These are phyloP conservation scores for Dreissena polymorpha DNA, from an alignment of 1,140 invertebrate genomes.

Conservation along the genomic window DNA sequence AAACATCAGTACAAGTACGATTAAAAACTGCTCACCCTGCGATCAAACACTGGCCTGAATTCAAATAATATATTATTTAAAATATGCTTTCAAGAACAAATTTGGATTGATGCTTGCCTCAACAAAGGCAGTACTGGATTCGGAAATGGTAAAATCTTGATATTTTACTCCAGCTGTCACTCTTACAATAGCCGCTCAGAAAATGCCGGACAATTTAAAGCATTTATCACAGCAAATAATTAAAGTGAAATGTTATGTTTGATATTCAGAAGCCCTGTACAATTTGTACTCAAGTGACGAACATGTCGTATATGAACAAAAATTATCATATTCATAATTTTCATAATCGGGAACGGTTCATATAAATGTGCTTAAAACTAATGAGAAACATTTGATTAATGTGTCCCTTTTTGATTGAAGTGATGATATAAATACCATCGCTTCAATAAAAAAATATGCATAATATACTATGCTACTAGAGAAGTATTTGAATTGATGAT, in stretches of 20 bases:
- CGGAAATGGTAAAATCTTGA: conserved; percentile 46
- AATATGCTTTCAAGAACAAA: conserved; percentile 37
- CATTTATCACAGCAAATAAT: conserved; percentile 44
- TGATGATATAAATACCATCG: too few relatives aligned
- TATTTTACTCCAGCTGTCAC: conserved; percentile 54
- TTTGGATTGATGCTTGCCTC: conserved; percentile 29
- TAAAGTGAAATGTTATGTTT: conserved; percentile 45
- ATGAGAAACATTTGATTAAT: too few relatives aligned
- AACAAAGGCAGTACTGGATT: conserved; percentile 37
- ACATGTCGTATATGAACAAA: too few relatives aligned
- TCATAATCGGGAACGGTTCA: too few relatives aligned
- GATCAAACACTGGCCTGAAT: conserved; percentile 1
- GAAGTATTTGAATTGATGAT: too few relatives aligned
- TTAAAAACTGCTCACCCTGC: conserved; percentile 41
- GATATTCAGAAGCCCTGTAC: neutral
- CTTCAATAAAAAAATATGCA: too few relatives aligned
- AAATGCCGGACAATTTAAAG: conserved; percentile 43
- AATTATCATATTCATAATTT: too few relatives aligned
- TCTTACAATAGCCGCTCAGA: conserved; percentile 33
- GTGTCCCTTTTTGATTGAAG: too few relatives aligned
- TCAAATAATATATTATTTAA: conserved; percentile 20
- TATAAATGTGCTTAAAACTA: too few relatives aligned
- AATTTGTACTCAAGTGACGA: too few relatives aligned
- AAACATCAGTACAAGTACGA: conserved; percentile 23
- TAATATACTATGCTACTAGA: too few relatives aligned